phyloP scores from a whole-genome alignment of 2,797 vertebrate species.

The Esox masquinongy region DNA sequence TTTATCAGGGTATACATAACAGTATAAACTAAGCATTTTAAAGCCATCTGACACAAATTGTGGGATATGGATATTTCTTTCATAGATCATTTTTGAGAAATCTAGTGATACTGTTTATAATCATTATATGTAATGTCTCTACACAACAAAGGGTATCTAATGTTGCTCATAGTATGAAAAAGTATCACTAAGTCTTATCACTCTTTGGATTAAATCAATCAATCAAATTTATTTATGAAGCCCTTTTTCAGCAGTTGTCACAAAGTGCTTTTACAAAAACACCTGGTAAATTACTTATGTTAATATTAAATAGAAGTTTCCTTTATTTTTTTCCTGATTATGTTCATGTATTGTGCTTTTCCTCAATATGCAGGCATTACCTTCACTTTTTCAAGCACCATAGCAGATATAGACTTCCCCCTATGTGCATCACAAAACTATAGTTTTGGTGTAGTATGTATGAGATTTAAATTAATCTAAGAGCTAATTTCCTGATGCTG shows the following conservation, averaged over 20 bases:
- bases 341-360: not conserved
- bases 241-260: no score
- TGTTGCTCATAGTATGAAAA: not conserved
- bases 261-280: no score
- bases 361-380: not conserved
- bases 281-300: no score
- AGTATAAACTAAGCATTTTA: no score
- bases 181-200: no score
- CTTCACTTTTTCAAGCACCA: not conserved
- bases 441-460: constrained; percentile 41
- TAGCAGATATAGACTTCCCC: not conserved
- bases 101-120: not conserved
- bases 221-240: no score
- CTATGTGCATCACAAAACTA: constrained; percentile 30
- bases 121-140: not conserved
- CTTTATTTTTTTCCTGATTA: not conserved
- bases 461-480: constrained; percentile 45
- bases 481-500: constrained; percentile 38
- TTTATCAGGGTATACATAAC: not conserved
- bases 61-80: no score
- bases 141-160: not conserved
- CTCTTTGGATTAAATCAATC: no score
- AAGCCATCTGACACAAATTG: no score
- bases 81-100: no score
- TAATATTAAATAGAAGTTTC: not conserved